Evolutionary conservation across 2,797 vertebrate genomes (phyloP).

Genomic region (Telmatherina bonti): DNA sequence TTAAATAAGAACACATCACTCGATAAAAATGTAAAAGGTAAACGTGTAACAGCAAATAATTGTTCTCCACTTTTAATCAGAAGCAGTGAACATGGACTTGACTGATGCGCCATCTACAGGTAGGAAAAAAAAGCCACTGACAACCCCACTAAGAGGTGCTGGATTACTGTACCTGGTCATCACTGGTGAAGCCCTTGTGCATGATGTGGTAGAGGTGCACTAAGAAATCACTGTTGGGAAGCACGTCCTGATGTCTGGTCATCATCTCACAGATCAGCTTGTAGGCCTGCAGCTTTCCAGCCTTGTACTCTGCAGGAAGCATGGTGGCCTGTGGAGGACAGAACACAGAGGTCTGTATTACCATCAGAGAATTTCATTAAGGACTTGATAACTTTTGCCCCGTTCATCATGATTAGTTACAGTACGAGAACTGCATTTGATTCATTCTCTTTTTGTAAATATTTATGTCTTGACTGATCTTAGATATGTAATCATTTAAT

Average conservation of each 20-base stretch:
- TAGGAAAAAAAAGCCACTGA: not conserved
- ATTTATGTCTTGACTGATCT: no score
- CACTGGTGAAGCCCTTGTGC: conserved; percentile 91
- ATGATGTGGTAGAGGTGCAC: conserved; percentile 96
- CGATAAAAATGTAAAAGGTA: conserved; percentile 8
- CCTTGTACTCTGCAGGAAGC: conserved; percentile 92
- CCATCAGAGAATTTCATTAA: not conserved
- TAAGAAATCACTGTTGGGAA: conserved; percentile 94
- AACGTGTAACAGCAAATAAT: conserved; percentile 8
- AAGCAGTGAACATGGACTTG: conserved; percentile 17
- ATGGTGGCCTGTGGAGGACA: conserved; percentile 86
- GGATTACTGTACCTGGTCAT: conserved; percentile 90
- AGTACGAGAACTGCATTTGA: not conserved
- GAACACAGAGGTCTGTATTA: not conserved
- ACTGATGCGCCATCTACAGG: conserved; percentile 69
- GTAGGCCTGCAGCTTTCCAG: conserved; percentile 95
- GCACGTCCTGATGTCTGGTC: conserved; percentile 95
- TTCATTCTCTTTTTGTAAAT: not conserved
- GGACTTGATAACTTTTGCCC: not conserved
- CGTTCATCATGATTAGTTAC: not conserved
- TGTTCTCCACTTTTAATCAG: not conserved
- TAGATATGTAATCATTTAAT: not conserved
- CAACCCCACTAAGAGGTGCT: conserved; percentile 21
- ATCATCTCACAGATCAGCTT: conserved; percentile 98
- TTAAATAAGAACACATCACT: conserved; percentile 5